Percentiles rank a stretch among this genome's conserved stretches.
Conservation (phyloP, 2,888 invertebrate species). For the Phaedon cochleariae region DNA sequence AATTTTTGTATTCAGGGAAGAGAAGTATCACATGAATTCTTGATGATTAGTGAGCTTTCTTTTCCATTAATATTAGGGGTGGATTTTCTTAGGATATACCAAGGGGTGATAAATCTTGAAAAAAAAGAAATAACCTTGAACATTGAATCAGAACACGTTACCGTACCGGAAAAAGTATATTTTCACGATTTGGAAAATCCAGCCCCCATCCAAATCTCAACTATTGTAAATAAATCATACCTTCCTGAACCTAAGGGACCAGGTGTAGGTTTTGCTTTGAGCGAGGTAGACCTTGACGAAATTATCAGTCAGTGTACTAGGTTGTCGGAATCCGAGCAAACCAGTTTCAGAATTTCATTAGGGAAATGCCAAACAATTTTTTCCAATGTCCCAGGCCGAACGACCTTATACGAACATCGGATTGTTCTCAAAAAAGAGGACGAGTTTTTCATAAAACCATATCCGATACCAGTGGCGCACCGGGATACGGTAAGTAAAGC, state of each 20-base stretch:
- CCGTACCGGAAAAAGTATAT: neutral
- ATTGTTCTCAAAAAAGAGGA: slow-evolving; percentile 9
- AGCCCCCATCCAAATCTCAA: neutral
- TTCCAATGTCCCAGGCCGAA: slow-evolving; percentile 18
- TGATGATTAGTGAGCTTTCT: neutral
- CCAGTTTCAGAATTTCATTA: neutral
- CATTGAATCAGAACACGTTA: neutral
- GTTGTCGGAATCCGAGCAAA: neutral
- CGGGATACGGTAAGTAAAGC: slow-evolving; percentile 5
- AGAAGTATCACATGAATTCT: slow-evolving; percentile 6
- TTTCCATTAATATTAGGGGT: slow-evolving; percentile 2
- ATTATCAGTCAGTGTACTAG: neutral
- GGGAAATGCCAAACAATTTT: neutral
- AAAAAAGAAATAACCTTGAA: neutral
- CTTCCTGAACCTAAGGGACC: neutral
- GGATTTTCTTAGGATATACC: neutral
- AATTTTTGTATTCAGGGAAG: neutral
- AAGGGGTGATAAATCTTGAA: neutral
- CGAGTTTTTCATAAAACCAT: slow-evolving; percentile 10
- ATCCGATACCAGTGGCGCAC: slow-evolving; percentile 18
- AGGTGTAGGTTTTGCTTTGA: too few species aligned
- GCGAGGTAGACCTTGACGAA: too few species aligned
- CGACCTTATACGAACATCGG: slow-evolving; percentile 9
- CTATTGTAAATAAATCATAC: neutral
- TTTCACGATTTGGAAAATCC: neutral